A percentile compares a stretch with the other conserved stretches of the same genome.
phyloP scores from a whole-genome alignment of 2,113 vertebrate genomes.

The Pomatostomus ruficeps region DNA sequence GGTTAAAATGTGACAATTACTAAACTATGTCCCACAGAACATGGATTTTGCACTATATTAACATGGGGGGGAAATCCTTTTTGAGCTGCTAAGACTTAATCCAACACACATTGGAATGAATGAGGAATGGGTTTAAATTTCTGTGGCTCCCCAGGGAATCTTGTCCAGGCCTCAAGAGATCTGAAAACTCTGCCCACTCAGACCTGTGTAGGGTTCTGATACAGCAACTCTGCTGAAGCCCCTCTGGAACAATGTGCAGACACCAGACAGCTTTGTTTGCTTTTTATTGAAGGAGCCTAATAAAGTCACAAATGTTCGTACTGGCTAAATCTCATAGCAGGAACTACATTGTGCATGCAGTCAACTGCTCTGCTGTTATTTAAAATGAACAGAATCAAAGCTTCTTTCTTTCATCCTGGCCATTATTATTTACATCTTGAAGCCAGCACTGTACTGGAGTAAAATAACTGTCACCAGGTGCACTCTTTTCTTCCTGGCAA shows the following conservation, averaged over 20 bases:
- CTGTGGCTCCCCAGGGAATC: background rate
- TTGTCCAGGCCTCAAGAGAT: background rate
- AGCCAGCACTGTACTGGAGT: background rate
- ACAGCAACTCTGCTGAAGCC: background rate
- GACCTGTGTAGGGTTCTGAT: background rate
- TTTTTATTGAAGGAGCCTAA: background rate
- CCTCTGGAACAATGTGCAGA: background rate
- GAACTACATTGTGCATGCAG: background rate
- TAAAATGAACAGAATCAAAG: background rate
- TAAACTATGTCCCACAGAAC: background rate
- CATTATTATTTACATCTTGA: background rate
- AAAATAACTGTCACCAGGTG: background rate
- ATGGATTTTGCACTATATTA: background rate
- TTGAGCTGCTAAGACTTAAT: background rate
- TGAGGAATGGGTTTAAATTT: background rate
- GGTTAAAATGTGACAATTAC: background rate
- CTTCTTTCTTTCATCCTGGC: background rate
- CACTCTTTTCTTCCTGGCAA: background rate
- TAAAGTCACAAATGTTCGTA: background rate
- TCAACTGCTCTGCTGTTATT: background rate
- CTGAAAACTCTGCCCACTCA: background rate
- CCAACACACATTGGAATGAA: background rate
- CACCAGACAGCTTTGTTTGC: background rate
- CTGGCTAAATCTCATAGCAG: background rate
- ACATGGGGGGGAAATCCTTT: background rate